Evolutionary conservation across 2,888 invertebrate species (phyloP).

Genomic region (Microctonus hyperodae): DNA sequence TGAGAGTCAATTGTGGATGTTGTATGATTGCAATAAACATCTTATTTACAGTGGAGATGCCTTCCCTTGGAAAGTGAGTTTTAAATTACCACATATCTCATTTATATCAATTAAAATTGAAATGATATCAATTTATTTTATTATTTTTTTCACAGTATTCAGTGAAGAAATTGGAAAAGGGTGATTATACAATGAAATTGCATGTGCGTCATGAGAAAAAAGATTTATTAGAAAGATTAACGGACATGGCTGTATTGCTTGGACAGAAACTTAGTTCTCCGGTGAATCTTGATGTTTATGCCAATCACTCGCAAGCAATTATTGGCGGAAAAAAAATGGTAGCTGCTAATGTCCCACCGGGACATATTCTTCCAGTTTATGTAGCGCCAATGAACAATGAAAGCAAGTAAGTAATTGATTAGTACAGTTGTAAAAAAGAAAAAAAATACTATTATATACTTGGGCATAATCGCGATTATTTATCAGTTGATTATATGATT

Average conservation of each 20-base stretch:
- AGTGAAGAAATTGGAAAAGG: slow-evolving; percentile 87
- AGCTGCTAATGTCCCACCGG: slow-evolving; percentile 68
- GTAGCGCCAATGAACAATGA: slow-evolving; percentile 81
- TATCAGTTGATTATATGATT: neutral
- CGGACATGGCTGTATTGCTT: slow-evolving; percentile 78
- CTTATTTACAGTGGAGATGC: slow-evolving; percentile 87
- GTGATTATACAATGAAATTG: slow-evolving; percentile 87
- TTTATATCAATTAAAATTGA: slow-evolving; percentile 15
- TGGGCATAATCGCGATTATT: slow-evolving; percentile 8
- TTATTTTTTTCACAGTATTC: slow-evolving; percentile 70
- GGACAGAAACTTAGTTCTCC: slow-evolving; percentile 78
- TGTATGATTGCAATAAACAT: slow-evolving; percentile 91
- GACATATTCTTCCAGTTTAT: slow-evolving; percentile 76
- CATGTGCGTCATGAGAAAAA: slow-evolving; percentile 92
- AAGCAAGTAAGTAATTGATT: slow-evolving; percentile 71
- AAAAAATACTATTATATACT: neutral
- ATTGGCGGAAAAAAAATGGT: slow-evolving; percentile 81
- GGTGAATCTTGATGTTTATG: slow-evolving; percentile 80
- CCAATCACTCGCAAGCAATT: slow-evolving; percentile 73
- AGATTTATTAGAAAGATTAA: slow-evolving; percentile 83
- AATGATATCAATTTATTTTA: slow-evolving; percentile 9
- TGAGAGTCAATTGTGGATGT: slow-evolving; percentile 96
- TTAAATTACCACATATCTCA: slow-evolving; percentile 29
- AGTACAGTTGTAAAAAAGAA: slow-evolving; percentile 12
- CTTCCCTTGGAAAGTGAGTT: slow-evolving; percentile 78